Conservation (phyloP, 2,797 vertebrate species). For the Carduelis carduelis region DNA sequence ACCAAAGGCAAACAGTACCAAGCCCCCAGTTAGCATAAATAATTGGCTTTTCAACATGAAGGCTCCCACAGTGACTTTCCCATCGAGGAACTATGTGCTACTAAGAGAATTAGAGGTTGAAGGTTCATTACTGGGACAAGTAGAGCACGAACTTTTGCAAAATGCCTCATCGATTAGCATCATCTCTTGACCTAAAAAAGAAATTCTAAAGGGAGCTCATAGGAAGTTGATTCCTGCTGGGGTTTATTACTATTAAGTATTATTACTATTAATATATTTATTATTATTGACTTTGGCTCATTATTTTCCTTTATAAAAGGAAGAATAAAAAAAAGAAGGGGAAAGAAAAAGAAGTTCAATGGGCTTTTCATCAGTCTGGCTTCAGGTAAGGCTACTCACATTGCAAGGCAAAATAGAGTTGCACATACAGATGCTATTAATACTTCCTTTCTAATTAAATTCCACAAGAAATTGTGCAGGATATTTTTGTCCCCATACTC, state of each 20-base stretch:
- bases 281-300: neutral
- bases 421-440: constrained; percentile 60
- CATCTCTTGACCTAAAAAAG: constrained; percentile 39
- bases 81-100: neutral
- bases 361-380: neutral
- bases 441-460: constrained; percentile 71
- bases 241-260: neutral
- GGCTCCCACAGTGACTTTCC: neutral
- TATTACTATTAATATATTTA: neutral
- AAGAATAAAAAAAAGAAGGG: neutral
- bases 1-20: neutral
- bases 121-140: constrained; percentile 54
- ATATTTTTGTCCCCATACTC: constrained; percentile 64
- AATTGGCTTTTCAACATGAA: constrained; percentile 31
- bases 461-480: constrained; percentile 58
- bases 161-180: constrained; percentile 44
- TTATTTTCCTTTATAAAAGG: neutral
- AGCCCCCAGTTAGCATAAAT: constrained; percentile 25
- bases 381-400: neutral
- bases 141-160: constrained; percentile 53
- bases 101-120: constrained; percentile 48
- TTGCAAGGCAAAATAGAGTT: constrained; percentile 27
- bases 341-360: neutral
- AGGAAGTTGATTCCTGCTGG: neutral
- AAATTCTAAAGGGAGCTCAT: constrained; percentile 17